A percentile compares a stretch with the other conserved stretches of the same genome.
These are phyloP conservation scores for Paracyclopina nana DNA, from an alignment of 1,140 invertebrate genomes.

Conservation along the genomic window DNA sequence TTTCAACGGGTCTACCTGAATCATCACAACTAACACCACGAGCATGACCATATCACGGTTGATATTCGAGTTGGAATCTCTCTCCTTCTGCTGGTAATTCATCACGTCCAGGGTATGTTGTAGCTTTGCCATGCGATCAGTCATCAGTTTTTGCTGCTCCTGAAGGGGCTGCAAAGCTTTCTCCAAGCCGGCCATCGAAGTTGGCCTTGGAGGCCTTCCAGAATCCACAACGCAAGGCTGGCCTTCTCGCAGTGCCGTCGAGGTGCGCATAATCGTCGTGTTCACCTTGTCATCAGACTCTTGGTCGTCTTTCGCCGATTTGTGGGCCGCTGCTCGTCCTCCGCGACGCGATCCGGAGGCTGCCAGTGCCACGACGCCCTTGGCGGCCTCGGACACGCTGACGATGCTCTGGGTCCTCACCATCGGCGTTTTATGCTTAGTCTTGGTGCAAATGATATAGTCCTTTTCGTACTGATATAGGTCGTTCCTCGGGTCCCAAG, in stretches of 20 bases:
- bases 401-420: constrained; percentile 20
- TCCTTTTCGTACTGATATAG: constrained; percentile 53
- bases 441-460: constrained; percentile 26
- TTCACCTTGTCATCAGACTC: too few relatives aligned
- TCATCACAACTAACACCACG: constrained; percentile 14
- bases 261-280: too few relatives aligned
- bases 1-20: too few relatives aligned
- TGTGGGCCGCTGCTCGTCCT: too few relatives aligned
- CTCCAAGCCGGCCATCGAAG: too few relatives aligned
- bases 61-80: constrained; percentile 13
- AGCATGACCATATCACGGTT: constrained; percentile 14
- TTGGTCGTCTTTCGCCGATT: too few relatives aligned
- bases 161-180: neutral
- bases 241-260: too few relatives aligned
- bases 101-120: constrained; percentile 1
- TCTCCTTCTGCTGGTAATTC: constrained; percentile 11
- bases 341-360: too few relatives aligned
- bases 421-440: constrained; percentile 29
- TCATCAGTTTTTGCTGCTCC: neutral
- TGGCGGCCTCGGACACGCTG: constrained; percentile 9
- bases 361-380: too few relatives aligned
- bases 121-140: neutral
- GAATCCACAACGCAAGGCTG: too few relatives aligned
- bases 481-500: constrained; percentile 64
- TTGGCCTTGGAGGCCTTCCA: too few relatives aligned